Base-by-base conservation (phyloP, 2,113 vertebrate species). In the Callopanchax toddi region DNA sequence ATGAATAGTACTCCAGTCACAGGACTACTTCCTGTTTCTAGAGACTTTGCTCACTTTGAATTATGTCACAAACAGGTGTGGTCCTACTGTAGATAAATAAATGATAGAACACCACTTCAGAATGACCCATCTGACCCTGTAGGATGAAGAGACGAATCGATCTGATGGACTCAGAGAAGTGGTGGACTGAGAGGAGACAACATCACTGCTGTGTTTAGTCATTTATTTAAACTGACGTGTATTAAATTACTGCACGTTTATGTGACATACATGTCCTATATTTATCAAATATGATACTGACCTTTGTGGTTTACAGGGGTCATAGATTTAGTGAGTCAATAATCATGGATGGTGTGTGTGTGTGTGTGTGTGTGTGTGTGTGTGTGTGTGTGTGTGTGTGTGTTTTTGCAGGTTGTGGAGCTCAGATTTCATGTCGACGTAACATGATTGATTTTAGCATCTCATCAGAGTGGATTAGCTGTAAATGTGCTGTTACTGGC, bases 351-450 rank as follows among this genome's bases (percentile, higher is more conserved):
- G n/a, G n/a, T 11, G 42, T 20, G 44, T 48, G 45, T 23, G 9
- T 15, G 21, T 20, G 20, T 22, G 44, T 29, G 25, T 32, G 48
- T 37, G 50, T 32, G 29, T 32, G 29, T 32, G 29, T 32, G 29
- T 32, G 29, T 32, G 26, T 26, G 17, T 18, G 42, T 32, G 29
- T 32, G 29, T 32, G 29, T 32, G 29, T 32, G 29, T 32, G 26
- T 26, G 17, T 18, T 32, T 53, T 17, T 12, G 50, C 29, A 34
- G n/a, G 50, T 32, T 18, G 32, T 22, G 13, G 5, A 13, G 9
- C 34, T 55, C 34, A 37, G 18, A 55, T 55, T 53, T 22, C 52
- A 54, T 54, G 34, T 37, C 22, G 34, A 15, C 9, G 34, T 54
- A 37, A n/a, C 34, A 37, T 3, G 15, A 54, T 51, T n/a, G 48